A percentile compares a stretch with the other conserved stretches of the same genome.
These are phyloP conservation scores for Craterocephalus amniculus DNA, from an alignment of 2,797 vertebrate species.

Conservation along the genomic window DNA sequence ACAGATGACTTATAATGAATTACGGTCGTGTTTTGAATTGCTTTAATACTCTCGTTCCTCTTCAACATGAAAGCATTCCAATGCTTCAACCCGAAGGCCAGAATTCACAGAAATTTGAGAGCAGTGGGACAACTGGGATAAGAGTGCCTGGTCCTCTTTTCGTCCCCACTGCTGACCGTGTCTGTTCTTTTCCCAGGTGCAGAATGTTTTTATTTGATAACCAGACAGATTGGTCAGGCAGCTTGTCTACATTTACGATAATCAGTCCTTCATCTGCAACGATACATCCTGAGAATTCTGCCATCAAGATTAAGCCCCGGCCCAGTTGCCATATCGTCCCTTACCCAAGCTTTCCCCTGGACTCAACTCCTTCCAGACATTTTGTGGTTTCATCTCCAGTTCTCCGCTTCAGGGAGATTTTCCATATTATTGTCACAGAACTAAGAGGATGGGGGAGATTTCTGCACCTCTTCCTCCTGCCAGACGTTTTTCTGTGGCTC, in stretches of 20 bases:
- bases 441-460: conserved; percentile 22
- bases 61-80: conserved; percentile 78
- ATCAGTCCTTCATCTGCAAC: conserved; percentile 62
- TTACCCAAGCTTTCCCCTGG: conserved; percentile 41
- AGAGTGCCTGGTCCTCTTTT: conserved; percentile 40
- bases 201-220: conserved; percentile 41
- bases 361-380: conserved; percentile 65
- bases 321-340: conserved; percentile 53
- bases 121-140: conserved; percentile 66
- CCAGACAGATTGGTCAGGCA: conserved; percentile 50
- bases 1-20: conserved; percentile 82
- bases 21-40: conserved; percentile 75
- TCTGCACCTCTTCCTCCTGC: conserved; percentile 24
- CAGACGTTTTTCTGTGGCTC: no score
- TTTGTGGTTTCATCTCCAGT: conserved; percentile 70
- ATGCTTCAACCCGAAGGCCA: conserved; percentile 47
- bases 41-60: conserved; percentile 70
- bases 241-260: conserved; percentile 50
- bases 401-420: conserved; percentile 73
- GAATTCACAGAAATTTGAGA: conserved; percentile 62
- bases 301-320: conserved; percentile 52
- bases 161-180: conserved; percentile 18
- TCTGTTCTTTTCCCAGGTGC: conserved; percentile 44
- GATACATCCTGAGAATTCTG: conserved; percentile 44
- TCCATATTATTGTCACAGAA: conserved; percentile 71